phyloP scores from a whole-genome alignment of 1,140 invertebrate genomes.

The Papilio glaucus region DNA sequence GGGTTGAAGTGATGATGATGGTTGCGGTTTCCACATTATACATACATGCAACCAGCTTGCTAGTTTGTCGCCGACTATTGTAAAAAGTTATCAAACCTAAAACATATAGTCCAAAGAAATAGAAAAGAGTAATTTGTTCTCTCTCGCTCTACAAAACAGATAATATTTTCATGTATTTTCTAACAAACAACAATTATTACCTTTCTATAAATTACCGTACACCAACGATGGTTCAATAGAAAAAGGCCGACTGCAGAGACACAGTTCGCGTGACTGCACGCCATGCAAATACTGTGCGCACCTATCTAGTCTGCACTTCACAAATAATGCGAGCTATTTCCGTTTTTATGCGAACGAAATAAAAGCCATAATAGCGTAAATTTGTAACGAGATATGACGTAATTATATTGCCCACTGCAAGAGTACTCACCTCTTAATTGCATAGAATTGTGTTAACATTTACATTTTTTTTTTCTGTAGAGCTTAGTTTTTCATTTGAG shows the following conservation, averaged over 20 bases:
- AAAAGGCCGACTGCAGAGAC: conserved; percentile 10
- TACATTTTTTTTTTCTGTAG: conserved; percentile 26
- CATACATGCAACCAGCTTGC: no score
- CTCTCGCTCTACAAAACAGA: no score
- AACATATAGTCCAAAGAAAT: neutral
- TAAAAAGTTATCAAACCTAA: no score
- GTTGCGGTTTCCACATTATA: no score
- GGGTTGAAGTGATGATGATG: no score
- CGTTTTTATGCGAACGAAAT: neutral
- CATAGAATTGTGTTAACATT: conserved; percentile 32
- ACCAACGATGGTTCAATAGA: neutral
- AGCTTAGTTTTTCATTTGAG: conserved; percentile 7
- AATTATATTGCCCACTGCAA: conserved; percentile 27
- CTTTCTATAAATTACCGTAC: conserved; percentile 10
- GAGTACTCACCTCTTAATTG: conserved; percentile 24
- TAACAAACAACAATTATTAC: neutral
- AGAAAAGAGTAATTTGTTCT: neutral
- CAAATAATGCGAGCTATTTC: neutral
- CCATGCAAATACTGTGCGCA: conserved; percentile 22
- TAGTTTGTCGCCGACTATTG: no score
- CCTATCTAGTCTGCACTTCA: conserved; percentile 14
- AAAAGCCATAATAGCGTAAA: conserved; percentile 2
- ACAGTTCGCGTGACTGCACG: conserved; percentile 34
- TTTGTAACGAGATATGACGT: neutral
- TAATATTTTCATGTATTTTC: neutral